phyloP scores from a whole-genome alignment of 2,113 vertebrate species.

The Perca schrenkii region DNA sequence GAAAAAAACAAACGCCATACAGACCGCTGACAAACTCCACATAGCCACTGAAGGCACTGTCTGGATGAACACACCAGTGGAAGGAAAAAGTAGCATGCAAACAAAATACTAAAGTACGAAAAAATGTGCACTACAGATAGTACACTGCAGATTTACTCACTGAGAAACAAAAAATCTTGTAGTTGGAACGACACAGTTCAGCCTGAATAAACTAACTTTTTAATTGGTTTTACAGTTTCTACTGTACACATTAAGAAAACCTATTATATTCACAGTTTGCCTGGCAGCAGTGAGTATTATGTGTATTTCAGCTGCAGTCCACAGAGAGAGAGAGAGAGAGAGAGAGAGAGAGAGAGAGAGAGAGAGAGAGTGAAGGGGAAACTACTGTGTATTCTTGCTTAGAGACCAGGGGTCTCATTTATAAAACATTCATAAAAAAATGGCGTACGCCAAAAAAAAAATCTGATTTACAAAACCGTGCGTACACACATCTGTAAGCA shows the following conservation, averaged over 20 bases:
- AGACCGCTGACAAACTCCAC: neutral
- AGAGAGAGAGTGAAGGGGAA: slow-evolving; percentile 21
- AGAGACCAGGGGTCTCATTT: slow-evolving; percentile 57
- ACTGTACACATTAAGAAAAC: neutral
- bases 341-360: no score
- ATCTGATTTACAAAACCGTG: no score
- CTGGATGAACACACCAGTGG: neutral
- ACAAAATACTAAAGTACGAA: neutral
- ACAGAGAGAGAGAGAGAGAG: slow-evolving; percentile 4
- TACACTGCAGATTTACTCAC: no score
- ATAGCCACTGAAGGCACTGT: rapidly evolving
- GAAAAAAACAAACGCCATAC: slow-evolving; percentile 1
- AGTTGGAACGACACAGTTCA: neutral
- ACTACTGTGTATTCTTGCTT: slow-evolving; percentile 51
- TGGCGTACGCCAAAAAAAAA: no score
- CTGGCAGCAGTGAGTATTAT: neutral
- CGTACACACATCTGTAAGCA: no score
- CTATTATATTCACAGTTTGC: slow-evolving; percentile 15
- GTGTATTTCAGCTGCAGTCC: slow-evolving; percentile 23
- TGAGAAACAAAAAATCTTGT: neutral
- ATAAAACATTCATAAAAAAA: no score
- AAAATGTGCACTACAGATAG: neutral
- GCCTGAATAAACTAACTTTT: neutral
- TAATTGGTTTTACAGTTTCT: neutral
- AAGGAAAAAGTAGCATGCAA: neutral